Evolutionary conservation across 37 sponge, comb jelly and placozoan genomes (phyloP).

Genomic region (Cliona cf. orientalis): DNA sequence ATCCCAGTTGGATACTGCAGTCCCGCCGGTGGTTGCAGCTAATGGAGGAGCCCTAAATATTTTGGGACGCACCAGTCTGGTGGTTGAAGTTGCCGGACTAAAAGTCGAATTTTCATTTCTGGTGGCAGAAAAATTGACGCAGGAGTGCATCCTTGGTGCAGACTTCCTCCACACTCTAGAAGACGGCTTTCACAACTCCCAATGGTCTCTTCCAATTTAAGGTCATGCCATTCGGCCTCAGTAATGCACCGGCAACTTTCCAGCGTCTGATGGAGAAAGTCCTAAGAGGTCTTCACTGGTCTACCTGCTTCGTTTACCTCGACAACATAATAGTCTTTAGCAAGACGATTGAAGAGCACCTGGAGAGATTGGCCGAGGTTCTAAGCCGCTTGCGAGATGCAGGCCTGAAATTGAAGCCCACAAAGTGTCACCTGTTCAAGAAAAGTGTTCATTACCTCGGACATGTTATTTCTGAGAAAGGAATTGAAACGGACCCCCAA

Average conservation of each 20-base stretch:
- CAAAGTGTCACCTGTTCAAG: conserved; percentile 9
- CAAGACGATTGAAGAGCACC: conserved; percentile 18
- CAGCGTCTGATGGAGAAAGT: conserved; percentile 47
- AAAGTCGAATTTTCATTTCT: conserved; percentile 1
- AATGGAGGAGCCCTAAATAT: conserved; percentile 4
- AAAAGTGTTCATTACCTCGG: conserved; percentile 20
- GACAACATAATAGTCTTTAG: conserved; percentile 40
- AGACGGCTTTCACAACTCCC: conserved; percentile 38
- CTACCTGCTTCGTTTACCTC: conserved; percentile 12
- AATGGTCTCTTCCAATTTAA: conserved; percentile 27
- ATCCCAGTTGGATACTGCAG: neutral
- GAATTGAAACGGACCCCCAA: conserved; percentile 28
- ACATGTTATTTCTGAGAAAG: conserved; percentile 18
- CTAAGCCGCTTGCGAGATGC: conserved; percentile 8
- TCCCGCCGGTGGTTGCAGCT: conserved; percentile 13
- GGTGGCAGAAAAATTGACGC: too few species aligned
- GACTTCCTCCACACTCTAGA: too few species aligned
- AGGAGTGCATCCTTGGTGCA: too few species aligned
- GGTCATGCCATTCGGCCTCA: conserved; percentile 36
- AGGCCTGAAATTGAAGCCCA: conserved; percentile 24
- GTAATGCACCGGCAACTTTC: conserved; percentile 23
- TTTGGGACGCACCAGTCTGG: neutral
- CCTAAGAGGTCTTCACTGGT: conserved; percentile 34
- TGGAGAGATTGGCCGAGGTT: conserved; percentile 2
- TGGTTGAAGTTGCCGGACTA: neutral